Conservation (phyloP, 2,888 invertebrate genomes). For the Phortica magna region DNA sequence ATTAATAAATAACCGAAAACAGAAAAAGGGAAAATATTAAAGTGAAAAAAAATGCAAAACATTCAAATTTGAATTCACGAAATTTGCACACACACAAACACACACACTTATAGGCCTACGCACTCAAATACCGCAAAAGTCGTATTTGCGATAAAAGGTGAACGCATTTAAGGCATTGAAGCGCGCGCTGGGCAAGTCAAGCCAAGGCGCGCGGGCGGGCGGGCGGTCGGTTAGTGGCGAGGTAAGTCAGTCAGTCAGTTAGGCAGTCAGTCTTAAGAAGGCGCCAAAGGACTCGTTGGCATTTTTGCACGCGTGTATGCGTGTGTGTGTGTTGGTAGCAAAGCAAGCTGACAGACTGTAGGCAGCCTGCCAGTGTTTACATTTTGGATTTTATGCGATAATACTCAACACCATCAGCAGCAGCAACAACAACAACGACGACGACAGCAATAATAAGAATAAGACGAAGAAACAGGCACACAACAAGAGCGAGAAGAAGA, state of each 20-base stretch:
- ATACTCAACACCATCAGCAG: constrained; percentile 59
- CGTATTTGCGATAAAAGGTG: constrained; percentile 58
- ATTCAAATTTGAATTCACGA: constrained; percentile 30
- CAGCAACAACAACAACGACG: constrained; percentile 6
- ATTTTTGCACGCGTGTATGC: background rate
- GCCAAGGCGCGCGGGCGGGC: too few relatives aligned
- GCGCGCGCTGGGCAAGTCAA: too few relatives aligned
- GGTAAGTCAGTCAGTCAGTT: background rate
- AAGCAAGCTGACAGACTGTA: background rate
- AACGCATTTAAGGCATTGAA: constrained; percentile 54
- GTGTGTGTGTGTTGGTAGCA: background rate
- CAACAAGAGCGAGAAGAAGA: background rate
- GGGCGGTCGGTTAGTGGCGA: background rate
- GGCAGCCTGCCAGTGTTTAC: constrained; percentile 62
- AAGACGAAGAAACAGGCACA: background rate
- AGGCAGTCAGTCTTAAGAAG: background rate
- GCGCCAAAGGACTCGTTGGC: constrained; percentile 30
- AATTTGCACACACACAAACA: constrained; percentile 26
- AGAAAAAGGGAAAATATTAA: background rate
- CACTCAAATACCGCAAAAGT: constrained; percentile 44
- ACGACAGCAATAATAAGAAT: constrained; percentile 60
- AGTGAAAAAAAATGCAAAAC: constrained; percentile 1
- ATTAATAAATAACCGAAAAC: background rate
- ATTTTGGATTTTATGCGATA: constrained; percentile 70
- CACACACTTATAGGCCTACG: background rate